Base-by-base conservation (phyloP, 2,113 vertebrate species). In the rat (Rattus norvegicus) region DNA sequence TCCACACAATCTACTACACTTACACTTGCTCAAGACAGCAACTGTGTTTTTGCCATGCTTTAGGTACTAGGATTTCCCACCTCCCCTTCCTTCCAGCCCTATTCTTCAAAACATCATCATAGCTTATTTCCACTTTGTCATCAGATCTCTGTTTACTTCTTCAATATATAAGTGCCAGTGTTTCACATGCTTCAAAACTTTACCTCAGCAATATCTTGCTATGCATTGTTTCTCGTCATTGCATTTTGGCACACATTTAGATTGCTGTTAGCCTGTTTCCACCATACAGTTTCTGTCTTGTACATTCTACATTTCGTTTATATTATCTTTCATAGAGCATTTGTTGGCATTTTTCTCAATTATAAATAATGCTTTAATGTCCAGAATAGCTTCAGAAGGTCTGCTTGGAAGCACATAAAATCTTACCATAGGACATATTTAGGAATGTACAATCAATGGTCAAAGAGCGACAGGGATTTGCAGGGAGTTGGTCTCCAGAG, bases 311-410 rank as follows among this genome's bases (percentile, higher is more conserved):
- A 36, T 47, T 83, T 7, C 26, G 43, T 61, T 90, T 12, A 26
- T 89, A 22, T 92, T 75, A 52, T 59, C 69, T 88, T 56, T 3
- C 39, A 19, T 3, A 16, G 16, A 28, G 36, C 17, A 47, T 77
- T 80, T 88, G n/a, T 76, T 97, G 65, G 59, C 72, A 20, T 49
- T 67, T 95, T 73, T 63, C 91, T 76, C 73, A 36, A 3, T 49
- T 39, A 75, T 26, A 28, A 43, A 69, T 9, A n/a, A 36, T 12
- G 19, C 56, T 75, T 90, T 36, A 17, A 0, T 63, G 49, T 70
- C 28, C 69, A 80, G 24, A 84, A 54, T 26, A 80, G 26, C 11
- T 19, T 90, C 61, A 2, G 24, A 26, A 56, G 22, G 22, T 54
- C 54, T 92, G 39, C 73, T 77, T 87, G 36, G 6, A 43, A 95